These are phyloP conservation scores for Dromas ardeola DNA, from an alignment of 2,113 vertebrate species.

Conservation along the genomic window DNA sequence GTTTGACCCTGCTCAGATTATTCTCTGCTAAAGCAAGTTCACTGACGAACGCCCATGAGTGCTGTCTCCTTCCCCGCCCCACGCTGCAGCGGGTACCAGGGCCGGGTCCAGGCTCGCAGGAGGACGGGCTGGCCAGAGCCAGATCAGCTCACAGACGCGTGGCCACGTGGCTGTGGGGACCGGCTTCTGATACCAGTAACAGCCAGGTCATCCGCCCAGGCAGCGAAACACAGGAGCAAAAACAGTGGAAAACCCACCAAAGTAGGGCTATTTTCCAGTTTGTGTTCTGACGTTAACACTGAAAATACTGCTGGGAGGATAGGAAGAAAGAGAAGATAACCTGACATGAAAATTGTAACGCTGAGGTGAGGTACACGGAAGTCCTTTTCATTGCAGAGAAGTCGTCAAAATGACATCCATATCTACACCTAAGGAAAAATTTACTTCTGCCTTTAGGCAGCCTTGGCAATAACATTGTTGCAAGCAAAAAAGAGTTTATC, in stretches of 20 bases:
- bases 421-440: neutral
- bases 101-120: neutral
- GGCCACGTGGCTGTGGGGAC: neutral
- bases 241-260: neutral
- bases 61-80: fast-evolving
- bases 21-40: neutral
- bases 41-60: fast-evolving
- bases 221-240: neutral
- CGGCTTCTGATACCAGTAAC: neutral
- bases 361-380: fast-evolving
- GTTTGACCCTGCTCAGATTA: neutral
- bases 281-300: neutral
- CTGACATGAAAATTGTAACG: neutral
- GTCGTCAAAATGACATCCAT: neutral
- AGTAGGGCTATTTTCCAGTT: neutral
- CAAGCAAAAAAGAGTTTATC: neutral
- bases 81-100: fast-evolving
- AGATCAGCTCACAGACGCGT: neutral
- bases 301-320: neutral
- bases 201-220: neutral
- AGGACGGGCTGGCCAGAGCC: neutral
- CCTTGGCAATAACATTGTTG: neutral
- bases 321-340: neutral
- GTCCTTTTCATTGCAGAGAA: neutral
- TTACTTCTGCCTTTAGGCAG: neutral